These are phyloP conservation scores for Drosophila peninsularis DNA, from an alignment of 2,888 invertebrate genomes.

Conservation along the genomic window DNA sequence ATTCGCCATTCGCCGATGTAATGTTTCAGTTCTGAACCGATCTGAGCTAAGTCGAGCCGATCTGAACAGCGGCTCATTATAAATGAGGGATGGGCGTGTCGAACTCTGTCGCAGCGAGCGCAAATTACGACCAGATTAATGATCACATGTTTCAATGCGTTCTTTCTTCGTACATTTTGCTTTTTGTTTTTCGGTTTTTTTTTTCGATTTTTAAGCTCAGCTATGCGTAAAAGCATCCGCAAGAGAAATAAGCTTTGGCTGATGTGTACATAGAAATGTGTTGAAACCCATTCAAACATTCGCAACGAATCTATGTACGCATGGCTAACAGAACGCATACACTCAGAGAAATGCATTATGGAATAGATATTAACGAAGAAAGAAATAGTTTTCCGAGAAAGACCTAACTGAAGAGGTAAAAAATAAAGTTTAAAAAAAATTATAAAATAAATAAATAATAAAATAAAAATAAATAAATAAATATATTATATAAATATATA, in stretches of 20 bases:
- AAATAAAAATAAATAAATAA: too few species aligned
- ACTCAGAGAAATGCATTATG: neutral
- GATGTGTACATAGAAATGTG: slow-evolving; percentile 23
- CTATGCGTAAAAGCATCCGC: slow-evolving; percentile 63
- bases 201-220: slow-evolving; percentile 50
- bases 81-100: slow-evolving; percentile 65
- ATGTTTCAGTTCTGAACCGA: slow-evolving; percentile 39
- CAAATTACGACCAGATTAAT: slow-evolving; percentile 69
- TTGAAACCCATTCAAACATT: slow-evolving; percentile 30
- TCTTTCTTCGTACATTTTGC: slow-evolving; percentile 43
- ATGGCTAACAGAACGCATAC: slow-evolving; percentile 6
- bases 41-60: slow-evolving; percentile 22
- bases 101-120: slow-evolving; percentile 62
- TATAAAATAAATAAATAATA: too few species aligned
- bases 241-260: slow-evolving; percentile 30
- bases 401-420: too few species aligned
- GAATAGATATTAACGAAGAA: neutral
- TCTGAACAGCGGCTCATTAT: slow-evolving; percentile 64
- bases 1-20: slow-evolving; percentile 45
- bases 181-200: neutral
- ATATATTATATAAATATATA: too few species aligned
- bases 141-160: slow-evolving; percentile 69
- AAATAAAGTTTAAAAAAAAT: too few species aligned
- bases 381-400: too few species aligned
- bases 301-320: slow-evolving; percentile 10